Evolutionary conservation across 1,140 invertebrate genomes (phyloP).

Genomic region (Drosophila malerkotliana): DNA sequence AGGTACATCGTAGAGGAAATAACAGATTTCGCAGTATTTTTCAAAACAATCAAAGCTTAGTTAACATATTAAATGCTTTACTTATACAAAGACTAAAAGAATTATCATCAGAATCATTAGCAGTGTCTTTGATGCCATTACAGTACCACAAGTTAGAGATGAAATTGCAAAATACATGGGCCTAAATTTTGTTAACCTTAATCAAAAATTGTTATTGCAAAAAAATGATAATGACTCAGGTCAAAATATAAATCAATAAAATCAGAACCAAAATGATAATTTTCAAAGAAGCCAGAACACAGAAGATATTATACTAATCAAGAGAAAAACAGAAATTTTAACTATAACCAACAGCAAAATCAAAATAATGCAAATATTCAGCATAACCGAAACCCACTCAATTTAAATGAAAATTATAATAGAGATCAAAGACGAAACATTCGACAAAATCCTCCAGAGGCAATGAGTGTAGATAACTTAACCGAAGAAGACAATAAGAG

Average conservation of each 20-base stretch:
- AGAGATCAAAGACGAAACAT: not conserved
- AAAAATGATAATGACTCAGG: not conserved
- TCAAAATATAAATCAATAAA: no score
- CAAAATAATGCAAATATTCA: not conserved
- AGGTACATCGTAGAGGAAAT: not conserved
- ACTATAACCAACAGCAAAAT: not conserved
- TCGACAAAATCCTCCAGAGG: not conserved
- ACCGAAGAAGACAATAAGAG: not conserved
- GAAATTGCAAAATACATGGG: not conserved
- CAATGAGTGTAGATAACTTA: not conserved
- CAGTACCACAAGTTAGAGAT: not conserved
- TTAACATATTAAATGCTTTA: not conserved
- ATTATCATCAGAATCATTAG: not conserved
- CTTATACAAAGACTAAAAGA: not conserved
- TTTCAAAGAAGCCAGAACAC: no score
- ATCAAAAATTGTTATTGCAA: not conserved
- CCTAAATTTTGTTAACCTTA: not conserved
- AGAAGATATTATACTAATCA: no score
- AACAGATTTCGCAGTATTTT: slow-evolving; percentile 1
- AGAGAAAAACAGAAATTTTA: no score
- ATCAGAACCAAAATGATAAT: no score
- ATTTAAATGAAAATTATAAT: not conserved
- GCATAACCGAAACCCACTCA: not conserved
- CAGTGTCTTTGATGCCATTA: not conserved
- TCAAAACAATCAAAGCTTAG: not conserved